A percentile compares a stretch with the other conserved stretches of the same genome.
phyloP scores from a whole-genome alignment of 2,113 vertebrate species.

The Buteo buteo region DNA sequence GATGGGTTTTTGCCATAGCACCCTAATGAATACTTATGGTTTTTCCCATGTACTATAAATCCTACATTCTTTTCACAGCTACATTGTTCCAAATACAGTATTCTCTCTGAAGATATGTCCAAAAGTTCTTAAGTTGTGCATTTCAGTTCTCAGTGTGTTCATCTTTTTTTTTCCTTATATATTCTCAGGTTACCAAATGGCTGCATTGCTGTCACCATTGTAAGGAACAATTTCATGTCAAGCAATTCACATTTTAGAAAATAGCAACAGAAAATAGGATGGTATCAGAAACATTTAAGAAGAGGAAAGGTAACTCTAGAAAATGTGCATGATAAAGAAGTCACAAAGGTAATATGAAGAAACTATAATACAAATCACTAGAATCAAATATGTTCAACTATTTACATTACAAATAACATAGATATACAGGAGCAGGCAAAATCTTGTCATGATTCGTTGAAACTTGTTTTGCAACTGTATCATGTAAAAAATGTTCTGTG shows the following conservation, averaged over 20 bases:
- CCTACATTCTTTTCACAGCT: not conserved
- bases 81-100: not conserved
- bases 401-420: not conserved
- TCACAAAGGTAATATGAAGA: not conserved
- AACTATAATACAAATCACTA: not conserved
- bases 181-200: not conserved
- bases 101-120: not conserved
- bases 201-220: not conserved
- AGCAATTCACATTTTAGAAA: not conserved
- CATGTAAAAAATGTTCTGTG: no score
- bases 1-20: not conserved
- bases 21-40: rapidly evolving
- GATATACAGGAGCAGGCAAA: not conserved
- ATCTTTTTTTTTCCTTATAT: not conserved
- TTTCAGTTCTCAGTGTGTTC: not conserved
- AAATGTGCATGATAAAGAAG: not conserved
- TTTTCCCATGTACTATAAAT: not conserved
- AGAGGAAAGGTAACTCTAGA: not conserved
- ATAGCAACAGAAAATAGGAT: not conserved
- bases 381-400: not conserved
- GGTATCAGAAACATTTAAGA: not conserved
- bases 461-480: not conserved
- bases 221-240: not conserved
- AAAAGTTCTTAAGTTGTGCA: not conserved
- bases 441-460: not conserved